phyloP scores from a whole-genome alignment of 2,888 invertebrate genomes.

The Ceraclea dissimilis region DNA sequence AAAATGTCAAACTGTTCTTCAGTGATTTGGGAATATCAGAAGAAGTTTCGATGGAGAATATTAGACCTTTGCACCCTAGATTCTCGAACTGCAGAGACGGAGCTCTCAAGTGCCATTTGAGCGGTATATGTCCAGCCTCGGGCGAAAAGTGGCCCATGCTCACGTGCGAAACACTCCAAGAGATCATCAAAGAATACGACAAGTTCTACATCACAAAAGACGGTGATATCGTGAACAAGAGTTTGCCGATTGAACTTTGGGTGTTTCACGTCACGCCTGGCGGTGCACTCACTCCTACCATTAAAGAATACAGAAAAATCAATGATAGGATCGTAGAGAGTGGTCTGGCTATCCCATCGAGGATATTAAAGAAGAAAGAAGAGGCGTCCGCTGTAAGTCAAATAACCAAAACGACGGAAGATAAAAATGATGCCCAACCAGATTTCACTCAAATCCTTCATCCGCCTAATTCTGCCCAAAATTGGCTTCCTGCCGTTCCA shows the following conservation, averaged over 20 bases:
- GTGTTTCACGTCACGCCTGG: constrained; percentile 51
- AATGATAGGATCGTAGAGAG: constrained; percentile 57
- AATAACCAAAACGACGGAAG: neutral
- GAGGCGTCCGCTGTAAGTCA: neutral
- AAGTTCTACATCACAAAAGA: constrained; percentile 48
- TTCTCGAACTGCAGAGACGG: constrained; percentile 49
- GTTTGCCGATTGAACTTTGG: constrained; percentile 58
- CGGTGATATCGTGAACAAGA: constrained; percentile 42
- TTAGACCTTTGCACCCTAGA: constrained; percentile 46
- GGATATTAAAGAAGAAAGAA: neutral
- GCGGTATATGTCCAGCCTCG: constrained; percentile 62
- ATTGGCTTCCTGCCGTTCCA: constrained; percentile 55
- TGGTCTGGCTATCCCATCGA: constrained; percentile 52
- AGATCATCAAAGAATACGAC: constrained; percentile 45
- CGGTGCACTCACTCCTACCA: constrained; percentile 59
- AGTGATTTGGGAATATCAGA: constrained; percentile 57
- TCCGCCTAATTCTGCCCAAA: constrained; percentile 32
- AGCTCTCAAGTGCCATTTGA: constrained; percentile 60
- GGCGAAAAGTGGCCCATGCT: constrained; percentile 55
- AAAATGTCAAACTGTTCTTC: constrained; percentile 49
- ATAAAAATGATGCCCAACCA: neutral
- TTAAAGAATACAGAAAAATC: constrained; percentile 56
- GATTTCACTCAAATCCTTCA: neutral
- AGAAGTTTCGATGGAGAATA: constrained; percentile 36
- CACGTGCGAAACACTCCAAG: constrained; percentile 53